Base-by-base conservation (phyloP, 2,888 invertebrate species). In the Aelia acuminata region DNA sequence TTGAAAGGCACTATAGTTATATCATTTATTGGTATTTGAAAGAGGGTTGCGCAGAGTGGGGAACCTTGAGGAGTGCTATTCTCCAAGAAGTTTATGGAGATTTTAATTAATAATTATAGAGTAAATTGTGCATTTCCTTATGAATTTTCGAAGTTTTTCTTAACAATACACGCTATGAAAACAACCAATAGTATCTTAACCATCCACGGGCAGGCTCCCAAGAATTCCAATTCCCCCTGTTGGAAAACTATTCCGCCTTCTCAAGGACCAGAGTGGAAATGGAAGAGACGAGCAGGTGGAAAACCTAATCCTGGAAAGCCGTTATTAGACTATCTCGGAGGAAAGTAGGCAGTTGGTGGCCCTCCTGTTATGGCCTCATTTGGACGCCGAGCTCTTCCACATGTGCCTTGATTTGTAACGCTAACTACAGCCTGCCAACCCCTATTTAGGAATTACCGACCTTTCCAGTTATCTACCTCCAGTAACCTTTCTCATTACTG, bases 251-350 rank as follows among this genome's bases (percentile, higher is more conserved):
- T 35, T 35, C 3, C 35, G 63, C 35, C 35, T 70, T 70, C 35
- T 35, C 57, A 26, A 43, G 57, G 18, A 18, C 15, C 3, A 35
- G 35, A 70, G 63, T 70, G 63, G 63, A 70, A 70, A 70, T 70
- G 63, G 31, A 70, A 70, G 63, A 70, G 63, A 70, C 31, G 63
- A 20, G 10, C 31, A 70, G 35, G 63, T 70, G 63, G 63, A 70
- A 70, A 70, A 70, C 31, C 63, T 70, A 70, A 70, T 70, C 63
- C 63, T 11, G 31, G 8, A 35, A 35, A 35, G 31, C 63, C 63
- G 80, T 80, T 80, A 80, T 80, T 43, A 80, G 80, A 80, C 80
- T 80, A 80, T 47, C 80, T 80, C 15, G 39, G 39, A n/a, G 80
- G 80, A 80, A 80, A 47, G 80, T 80, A 47, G 80, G 80, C n/a